Percentiles rank a stretch among this genome's conserved stretches.
These are phyloP conservation scores for Corydoras sp. DNA, from an alignment of 2,113 vertebrate genomes.

Conservation along the genomic window DNA sequence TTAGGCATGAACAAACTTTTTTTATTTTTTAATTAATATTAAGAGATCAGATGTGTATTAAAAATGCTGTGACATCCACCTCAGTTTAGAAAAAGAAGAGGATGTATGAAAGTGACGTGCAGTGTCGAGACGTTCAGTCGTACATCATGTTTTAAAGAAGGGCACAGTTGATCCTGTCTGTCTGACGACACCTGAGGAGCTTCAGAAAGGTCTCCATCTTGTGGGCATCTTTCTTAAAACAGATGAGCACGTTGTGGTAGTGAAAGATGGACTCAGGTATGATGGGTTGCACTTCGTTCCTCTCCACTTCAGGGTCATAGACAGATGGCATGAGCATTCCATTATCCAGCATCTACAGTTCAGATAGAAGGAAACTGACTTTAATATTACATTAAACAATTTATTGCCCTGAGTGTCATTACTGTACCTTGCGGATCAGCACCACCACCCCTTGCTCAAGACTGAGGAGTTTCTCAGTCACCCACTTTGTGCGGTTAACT, in stretches of 20 bases:
- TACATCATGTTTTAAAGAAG: slow-evolving; percentile 18
- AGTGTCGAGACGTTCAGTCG: too few relatives aligned
- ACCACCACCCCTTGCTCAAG: slow-evolving; percentile 65
- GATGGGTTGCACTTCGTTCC: slow-evolving; percentile 48
- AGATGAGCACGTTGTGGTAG: slow-evolving; percentile 60
- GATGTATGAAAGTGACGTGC: too few relatives aligned
- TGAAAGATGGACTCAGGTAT: slow-evolving; percentile 59
- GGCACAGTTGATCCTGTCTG: slow-evolving; percentile 55
- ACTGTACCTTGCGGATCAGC: slow-evolving; percentile 63
- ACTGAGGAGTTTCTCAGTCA: slow-evolving; percentile 66
- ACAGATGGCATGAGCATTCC: slow-evolving; percentile 34
- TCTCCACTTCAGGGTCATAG: slow-evolving; percentile 40
- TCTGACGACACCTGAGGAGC: slow-evolving; percentile 66
- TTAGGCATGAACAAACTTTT: too few relatives aligned
- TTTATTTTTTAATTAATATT: too few relatives aligned
- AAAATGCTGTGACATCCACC: too few relatives aligned
- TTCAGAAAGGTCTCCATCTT: slow-evolving; percentile 72
- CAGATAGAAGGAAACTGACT: background rate
- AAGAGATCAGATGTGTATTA: too few relatives aligned
- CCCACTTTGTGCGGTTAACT: slow-evolving; percentile 69
- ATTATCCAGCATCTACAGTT: slow-evolving; percentile 61
- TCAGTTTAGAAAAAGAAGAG: too few relatives aligned
- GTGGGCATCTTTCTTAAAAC: slow-evolving; percentile 71
- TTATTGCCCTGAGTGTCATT: background rate
- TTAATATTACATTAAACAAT: too few relatives aligned